phyloP scores from a whole-genome alignment of 2,888 invertebrate species.

The Drosophila anomalipes region DNA sequence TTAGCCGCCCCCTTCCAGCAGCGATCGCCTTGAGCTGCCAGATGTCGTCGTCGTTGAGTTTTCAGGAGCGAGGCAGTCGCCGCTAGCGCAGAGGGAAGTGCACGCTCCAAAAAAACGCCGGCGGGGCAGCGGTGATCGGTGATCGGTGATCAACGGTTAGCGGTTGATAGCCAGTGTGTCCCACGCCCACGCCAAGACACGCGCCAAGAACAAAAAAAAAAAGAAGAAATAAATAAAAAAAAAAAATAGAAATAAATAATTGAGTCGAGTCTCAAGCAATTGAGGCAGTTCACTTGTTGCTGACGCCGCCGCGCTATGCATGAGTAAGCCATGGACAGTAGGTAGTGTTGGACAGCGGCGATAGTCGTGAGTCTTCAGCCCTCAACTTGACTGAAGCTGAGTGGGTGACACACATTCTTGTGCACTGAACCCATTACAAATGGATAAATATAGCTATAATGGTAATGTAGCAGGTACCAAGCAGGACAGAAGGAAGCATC shows the following conservation, averaged over 20 bases:
- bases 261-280: conserved; percentile 26
- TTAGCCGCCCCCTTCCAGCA: conserved; percentile 6
- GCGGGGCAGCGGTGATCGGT: conserved; percentile 31
- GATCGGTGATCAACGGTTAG: conserved; percentile 20
- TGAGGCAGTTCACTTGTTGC: conserved; percentile 22
- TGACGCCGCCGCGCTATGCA: conserved; percentile 7
- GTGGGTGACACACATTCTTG: conserved; percentile 3
- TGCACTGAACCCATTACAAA: neutral
- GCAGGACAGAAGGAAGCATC: neutral
- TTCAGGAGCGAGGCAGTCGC: conserved; percentile 14
- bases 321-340: conserved; percentile 28
- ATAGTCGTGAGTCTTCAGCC: conserved; percentile 6
- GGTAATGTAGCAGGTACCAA: neutral
- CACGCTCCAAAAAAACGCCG: conserved; percentile 32
- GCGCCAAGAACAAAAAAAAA: conserved; percentile 66
- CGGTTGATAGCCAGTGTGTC: conserved; percentile 52
- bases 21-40: conserved; percentile 45
- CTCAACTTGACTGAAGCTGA: conserved; percentile 18
- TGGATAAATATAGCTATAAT: neutral
- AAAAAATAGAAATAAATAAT: conserved; percentile 1
- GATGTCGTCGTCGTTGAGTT: conserved; percentile 35
- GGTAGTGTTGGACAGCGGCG: conserved; percentile 31
- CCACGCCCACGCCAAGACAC: conserved; percentile 76
- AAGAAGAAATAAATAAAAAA: neutral
- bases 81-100: conserved; percentile 5